These are phyloP conservation scores for Epinephelus fuscoguttatus DNA, from an alignment of 2,113 vertebrate genomes.

Conservation along the genomic window DNA sequence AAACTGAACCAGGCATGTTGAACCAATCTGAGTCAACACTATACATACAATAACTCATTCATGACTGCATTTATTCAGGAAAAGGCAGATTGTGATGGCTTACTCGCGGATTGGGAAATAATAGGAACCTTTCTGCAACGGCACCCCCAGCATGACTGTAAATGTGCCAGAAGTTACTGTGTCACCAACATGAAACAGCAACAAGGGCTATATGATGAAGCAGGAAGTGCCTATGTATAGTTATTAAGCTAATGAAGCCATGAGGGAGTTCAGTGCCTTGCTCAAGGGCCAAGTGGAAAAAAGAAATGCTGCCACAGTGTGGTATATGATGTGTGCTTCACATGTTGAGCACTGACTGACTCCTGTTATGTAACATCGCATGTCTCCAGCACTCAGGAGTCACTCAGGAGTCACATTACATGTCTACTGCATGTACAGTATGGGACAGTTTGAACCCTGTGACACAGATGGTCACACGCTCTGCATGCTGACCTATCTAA, in stretches of 20 bases:
- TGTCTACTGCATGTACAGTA: neutral
- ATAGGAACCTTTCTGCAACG: neutral
- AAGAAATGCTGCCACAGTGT: neutral
- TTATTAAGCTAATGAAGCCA: neutral
- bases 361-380: neutral
- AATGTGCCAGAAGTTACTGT: neutral
- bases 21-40: neutral
- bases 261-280: neutral
- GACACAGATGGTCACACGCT: neutral
- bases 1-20: neutral
- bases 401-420: slow-evolving; percentile 19
- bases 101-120: neutral
- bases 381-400: neutral
- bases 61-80: neutral
- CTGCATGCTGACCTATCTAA: neutral
- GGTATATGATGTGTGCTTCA: neutral
- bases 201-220: neutral
- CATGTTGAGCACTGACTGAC: neutral
- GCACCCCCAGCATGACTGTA: neutral
- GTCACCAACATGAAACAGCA: neutral
- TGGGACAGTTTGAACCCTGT: neutral
- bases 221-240: neutral
- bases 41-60: neutral
- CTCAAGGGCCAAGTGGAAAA: neutral
- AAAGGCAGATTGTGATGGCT: neutral